These are phyloP conservation scores for Pedetes capensis DNA, from an alignment of 2,113 vertebrate species.

Conservation along the genomic window DNA sequence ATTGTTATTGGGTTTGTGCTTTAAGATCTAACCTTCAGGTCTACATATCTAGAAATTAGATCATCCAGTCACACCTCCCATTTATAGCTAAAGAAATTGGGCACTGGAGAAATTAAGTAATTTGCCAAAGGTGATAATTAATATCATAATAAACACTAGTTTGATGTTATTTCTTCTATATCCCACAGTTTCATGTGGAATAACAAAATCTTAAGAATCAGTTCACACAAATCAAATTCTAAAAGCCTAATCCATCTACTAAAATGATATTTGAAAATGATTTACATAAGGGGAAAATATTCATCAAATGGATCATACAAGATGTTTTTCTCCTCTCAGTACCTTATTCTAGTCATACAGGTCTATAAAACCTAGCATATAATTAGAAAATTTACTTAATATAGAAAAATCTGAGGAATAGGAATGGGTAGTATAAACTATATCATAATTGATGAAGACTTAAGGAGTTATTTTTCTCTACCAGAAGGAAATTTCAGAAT, in stretches of 20 bases:
- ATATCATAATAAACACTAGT: background rate
- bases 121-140: background rate
- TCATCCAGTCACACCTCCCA: background rate
- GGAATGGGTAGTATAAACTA: background rate
- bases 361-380: background rate
- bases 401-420: constrained; percentile 9
- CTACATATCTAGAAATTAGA: background rate
- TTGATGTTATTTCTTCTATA: background rate
- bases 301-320: background rate
- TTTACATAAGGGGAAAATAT: background rate
- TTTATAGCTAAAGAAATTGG: constrained; percentile 15
- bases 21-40: background rate
- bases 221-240: background rate
- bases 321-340: background rate
- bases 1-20: too few relatives aligned
- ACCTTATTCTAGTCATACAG: background rate
- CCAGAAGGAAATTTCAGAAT: background rate
- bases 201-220: background rate
- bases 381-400: constrained; percentile 7
- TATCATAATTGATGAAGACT: background rate
- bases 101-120: background rate
- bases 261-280: constrained; percentile 8
- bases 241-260: background rate
- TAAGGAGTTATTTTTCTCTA: background rate
- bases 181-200: background rate